Evolutionary conservation across 2,888 invertebrate genomes (phyloP).

Genomic region (Cerceris rybyensis): DNA sequence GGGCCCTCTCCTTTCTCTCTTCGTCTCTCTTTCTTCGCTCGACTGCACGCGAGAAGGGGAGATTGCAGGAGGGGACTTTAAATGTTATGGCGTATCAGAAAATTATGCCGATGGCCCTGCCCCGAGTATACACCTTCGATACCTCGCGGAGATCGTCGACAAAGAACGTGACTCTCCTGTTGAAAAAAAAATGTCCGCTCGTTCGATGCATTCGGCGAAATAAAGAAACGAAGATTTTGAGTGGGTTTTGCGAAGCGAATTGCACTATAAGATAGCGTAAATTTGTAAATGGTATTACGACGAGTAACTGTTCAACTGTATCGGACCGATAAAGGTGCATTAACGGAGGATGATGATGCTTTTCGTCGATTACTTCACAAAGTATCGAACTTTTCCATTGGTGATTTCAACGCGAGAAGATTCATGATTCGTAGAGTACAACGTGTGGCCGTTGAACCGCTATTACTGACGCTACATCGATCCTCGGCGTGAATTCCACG

Average conservation of each 20-base stretch:
- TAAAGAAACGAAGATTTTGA: not conserved
- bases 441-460: slow-evolving; percentile 35
- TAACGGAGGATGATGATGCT: too few relatives aligned
- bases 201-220: slow-evolving; percentile 27
- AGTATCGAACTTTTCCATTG: too few relatives aligned
- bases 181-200: slow-evolving; percentile 32
- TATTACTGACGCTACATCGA: slow-evolving; percentile 38
- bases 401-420: too few relatives aligned
- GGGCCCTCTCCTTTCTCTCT: not conserved
- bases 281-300: not conserved
- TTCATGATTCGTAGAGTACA: not conserved
- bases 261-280: not conserved
- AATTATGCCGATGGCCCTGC: slow-evolving; percentile 72
- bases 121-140: slow-evolving; percentile 48
- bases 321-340: too few relatives aligned
- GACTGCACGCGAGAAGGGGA: slow-evolving; percentile 8
- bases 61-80: slow-evolving; percentile 53
- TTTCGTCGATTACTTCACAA: too few relatives aligned
- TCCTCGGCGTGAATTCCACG: slow-evolving; percentile 30
- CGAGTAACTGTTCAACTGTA: not conserved
- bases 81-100: slow-evolving; percentile 72
- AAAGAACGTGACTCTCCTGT: slow-evolving; percentile 20
- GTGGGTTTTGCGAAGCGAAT: not conserved
- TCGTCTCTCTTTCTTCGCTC: not conserved
- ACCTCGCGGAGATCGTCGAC: slow-evolving; percentile 9